These are phyloP conservation scores for Leistus spinibarbis DNA, from an alignment of 2,888 invertebrate species.

Conservation along the genomic window DNA sequence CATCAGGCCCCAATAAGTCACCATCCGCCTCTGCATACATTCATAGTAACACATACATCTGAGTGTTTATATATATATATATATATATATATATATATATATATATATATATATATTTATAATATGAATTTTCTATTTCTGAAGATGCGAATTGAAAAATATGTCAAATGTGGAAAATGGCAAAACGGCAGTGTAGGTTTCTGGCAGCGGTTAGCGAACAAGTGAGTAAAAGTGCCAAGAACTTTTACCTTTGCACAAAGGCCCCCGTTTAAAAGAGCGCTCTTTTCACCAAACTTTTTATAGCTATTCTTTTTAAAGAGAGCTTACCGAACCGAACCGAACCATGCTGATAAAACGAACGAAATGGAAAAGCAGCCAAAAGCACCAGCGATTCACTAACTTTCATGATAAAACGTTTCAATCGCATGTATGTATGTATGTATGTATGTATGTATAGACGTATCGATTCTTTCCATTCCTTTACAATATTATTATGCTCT, in stretches of 20 bases:
- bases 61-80: too few species aligned
- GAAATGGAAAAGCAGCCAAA: conserved; percentile 13
- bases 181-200: neutral
- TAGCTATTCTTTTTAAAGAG: conserved; percentile 36
- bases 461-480: neutral
- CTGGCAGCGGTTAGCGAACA: neutral
- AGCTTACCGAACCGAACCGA: conserved; percentile 31
- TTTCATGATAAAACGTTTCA: neutral
- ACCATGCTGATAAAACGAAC: conserved; percentile 34
- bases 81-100: too few species aligned
- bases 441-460: neutral
- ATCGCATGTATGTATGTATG: neutral
- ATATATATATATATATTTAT: too few species aligned
- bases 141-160: too few species aligned
- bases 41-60: too few species aligned
- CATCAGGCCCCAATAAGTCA: too few species aligned
- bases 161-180: neutral
- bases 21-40: too few species aligned
- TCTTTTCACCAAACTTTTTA: conserved; percentile 11
- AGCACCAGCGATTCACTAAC: neutral
- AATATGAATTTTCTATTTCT: too few species aligned
- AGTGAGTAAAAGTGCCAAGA: neutral
- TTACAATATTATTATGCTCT: neutral
- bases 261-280: neutral
- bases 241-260: neutral